phyloP scores from a whole-genome alignment of 1,140 invertebrate species.

The Lucilia cuprina region DNA sequence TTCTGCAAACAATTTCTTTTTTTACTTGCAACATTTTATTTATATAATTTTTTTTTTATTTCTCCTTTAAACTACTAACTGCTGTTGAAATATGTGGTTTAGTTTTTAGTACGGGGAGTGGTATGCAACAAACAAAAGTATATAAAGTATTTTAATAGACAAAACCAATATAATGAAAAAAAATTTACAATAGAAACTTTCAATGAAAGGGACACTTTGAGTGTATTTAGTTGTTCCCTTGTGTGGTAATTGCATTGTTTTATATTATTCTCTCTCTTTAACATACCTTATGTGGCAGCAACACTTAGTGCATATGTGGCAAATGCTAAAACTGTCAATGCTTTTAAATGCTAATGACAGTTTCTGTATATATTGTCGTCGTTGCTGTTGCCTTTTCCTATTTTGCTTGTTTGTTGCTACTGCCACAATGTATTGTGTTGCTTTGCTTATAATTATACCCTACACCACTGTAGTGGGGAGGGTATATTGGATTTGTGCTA shows the following conservation, averaged over 20 bases:
- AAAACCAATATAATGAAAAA: neutral
- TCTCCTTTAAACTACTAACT: neutral
- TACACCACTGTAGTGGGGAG: no score
- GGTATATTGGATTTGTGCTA: no score
- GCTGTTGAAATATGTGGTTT: neutral
- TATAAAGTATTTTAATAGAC: neutral
- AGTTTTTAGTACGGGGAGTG: neutral
- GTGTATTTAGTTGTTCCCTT: neutral
- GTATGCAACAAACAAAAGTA: neutral
- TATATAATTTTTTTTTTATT: neutral
- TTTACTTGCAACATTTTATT: neutral
- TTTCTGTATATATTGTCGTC: neutral
- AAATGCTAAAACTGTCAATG: neutral
- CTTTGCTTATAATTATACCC: neutral
- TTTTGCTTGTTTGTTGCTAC: neutral
- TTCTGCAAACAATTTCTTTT: neutral
- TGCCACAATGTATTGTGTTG: neutral
- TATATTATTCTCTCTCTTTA: neutral
- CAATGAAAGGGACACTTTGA: neutral
- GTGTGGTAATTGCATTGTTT: neutral
- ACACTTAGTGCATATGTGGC: neutral
- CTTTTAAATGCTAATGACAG: slow-evolving; percentile 9
- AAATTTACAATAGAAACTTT: neutral
- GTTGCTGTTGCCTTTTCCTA: neutral
- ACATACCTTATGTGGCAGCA: neutral